Evolutionary conservation across 1,140 invertebrate species (phyloP).

Genomic region (Tetraneura akinire): DNA sequence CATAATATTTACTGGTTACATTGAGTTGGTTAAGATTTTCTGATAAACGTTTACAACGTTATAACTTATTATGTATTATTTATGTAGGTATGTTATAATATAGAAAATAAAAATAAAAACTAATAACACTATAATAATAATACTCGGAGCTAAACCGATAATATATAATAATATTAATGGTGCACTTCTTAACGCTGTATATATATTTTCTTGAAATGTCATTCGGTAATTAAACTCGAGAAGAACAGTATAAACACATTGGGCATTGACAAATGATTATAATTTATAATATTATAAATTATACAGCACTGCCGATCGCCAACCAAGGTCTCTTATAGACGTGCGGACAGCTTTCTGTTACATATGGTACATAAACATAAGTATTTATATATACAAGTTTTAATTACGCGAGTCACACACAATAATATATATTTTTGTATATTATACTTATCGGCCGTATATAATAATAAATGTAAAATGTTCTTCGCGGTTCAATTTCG

Average conservation of each 20-base stretch:
- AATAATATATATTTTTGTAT: neutral
- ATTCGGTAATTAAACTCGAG: slow-evolving; percentile 31
- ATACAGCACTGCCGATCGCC: neutral
- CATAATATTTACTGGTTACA: no score
- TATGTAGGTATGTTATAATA: neutral
- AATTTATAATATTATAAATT: slow-evolving; percentile 37
- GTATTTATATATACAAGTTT: neutral
- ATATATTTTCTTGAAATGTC: slow-evolving; percentile 22
- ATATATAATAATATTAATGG: slow-evolving; percentile 27
- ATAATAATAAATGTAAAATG: neutral
- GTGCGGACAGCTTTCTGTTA: slow-evolving; percentile 18
- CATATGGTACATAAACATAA: neutral
- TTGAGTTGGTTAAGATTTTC: neutral
- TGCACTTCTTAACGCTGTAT: neutral
- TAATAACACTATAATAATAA: no score
- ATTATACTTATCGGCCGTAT: neutral
- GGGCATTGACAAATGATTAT: slow-evolving; percentile 34
- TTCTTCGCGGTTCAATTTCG: slow-evolving; percentile 21
- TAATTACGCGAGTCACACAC: neutral
- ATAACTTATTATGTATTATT: neutral
- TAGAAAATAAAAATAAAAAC: neutral
- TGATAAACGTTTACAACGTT: neutral
- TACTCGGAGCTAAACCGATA: neutral
- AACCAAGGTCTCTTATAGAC: slow-evolving; percentile 6
- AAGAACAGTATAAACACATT: slow-evolving; percentile 30